Conservation (phyloP, 1,140 invertebrate species). For the Trichonephila inaurata region DNA sequence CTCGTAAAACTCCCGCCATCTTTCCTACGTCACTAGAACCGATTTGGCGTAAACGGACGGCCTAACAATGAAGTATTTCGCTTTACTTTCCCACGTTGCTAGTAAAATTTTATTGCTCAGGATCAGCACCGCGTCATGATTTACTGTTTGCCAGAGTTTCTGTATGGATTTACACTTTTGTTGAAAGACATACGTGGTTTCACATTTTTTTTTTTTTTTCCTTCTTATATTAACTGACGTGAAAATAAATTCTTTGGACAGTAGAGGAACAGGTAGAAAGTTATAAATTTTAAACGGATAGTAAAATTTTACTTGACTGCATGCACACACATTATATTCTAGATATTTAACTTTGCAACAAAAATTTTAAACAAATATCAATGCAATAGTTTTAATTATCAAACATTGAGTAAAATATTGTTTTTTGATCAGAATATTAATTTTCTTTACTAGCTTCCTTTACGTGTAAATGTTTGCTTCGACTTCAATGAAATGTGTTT, state of each 20-base stretch:
- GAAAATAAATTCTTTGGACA: not conserved
- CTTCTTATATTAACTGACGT: not conserved
- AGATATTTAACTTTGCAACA: too few species aligned
- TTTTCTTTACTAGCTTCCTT: too few species aligned
- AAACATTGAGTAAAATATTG: too few species aligned
- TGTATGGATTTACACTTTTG: not conserved
- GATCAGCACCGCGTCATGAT: not conserved
- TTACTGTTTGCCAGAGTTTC: conserved; percentile 1
- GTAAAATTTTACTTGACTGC: too few species aligned
- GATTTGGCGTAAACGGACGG: conserved; percentile 33
- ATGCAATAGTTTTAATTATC: too few species aligned
- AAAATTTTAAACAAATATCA: too few species aligned
- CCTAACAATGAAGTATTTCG: conserved; percentile 50
- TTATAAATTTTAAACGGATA: too few species aligned
- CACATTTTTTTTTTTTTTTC: not conserved
- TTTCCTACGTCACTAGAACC: not conserved
- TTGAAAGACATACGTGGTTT: not conserved
- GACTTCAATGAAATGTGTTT: too few species aligned
- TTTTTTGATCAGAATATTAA: too few species aligned
- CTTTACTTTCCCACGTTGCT: conserved; percentile 16
- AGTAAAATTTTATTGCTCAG: conserved; percentile 53
- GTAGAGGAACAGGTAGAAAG: too few species aligned
- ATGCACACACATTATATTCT: too few species aligned
- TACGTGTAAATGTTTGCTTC: too few species aligned
- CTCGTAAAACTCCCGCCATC: not conserved